A percentile compares a stretch with the other conserved stretches of the same genome.
Evolutionary conservation across 92 coral and sea anemone species (phyloP).

Genomic region (Zoanthus sansibaricus): DNA sequence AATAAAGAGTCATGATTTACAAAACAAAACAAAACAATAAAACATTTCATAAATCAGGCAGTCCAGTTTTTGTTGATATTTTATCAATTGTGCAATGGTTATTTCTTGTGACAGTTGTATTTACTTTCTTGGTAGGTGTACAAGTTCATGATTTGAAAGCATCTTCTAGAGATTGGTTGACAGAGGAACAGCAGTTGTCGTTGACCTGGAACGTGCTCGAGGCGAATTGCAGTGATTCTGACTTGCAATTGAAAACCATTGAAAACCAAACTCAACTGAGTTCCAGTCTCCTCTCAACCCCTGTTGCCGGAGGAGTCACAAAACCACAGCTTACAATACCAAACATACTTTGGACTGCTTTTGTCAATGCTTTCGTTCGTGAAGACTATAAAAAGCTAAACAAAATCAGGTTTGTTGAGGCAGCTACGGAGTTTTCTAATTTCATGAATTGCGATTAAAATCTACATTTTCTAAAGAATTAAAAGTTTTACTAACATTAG

Average conservation of each 20-base stretch:
- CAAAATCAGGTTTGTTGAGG: constrained; percentile 19
- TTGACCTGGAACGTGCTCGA: constrained; percentile 67
- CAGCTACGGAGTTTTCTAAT: neutral
- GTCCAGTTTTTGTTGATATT: too few species aligned
- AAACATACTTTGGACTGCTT: constrained; percentile 37
- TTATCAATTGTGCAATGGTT: too few species aligned
- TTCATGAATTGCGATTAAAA: too few species aligned
- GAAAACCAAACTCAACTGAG: neutral
- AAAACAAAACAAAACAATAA: too few species aligned
- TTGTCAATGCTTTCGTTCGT: constrained; percentile 25
- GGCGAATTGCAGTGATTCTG: constrained; percentile 11
- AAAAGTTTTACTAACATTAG: too few species aligned
- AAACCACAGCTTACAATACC: constrained; percentile 27
- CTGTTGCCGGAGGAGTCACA: constrained; percentile 28
- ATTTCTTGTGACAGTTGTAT: neutral
- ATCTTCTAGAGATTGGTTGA: constrained; percentile 55
- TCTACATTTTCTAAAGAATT: too few species aligned
- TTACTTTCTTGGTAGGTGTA: constrained; percentile 17
- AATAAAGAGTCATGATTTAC: too few species aligned
- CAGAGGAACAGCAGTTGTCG: constrained; percentile 63
- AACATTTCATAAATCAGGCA: too few species aligned
- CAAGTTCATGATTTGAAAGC: constrained; percentile 69
- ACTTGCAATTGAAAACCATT: neutral
- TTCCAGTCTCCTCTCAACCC: neutral
- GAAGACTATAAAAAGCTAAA: constrained; percentile 32